Conservation (phyloP, 2,113 vertebrate genomes). For the Muntiacus muntjak region DNA sequence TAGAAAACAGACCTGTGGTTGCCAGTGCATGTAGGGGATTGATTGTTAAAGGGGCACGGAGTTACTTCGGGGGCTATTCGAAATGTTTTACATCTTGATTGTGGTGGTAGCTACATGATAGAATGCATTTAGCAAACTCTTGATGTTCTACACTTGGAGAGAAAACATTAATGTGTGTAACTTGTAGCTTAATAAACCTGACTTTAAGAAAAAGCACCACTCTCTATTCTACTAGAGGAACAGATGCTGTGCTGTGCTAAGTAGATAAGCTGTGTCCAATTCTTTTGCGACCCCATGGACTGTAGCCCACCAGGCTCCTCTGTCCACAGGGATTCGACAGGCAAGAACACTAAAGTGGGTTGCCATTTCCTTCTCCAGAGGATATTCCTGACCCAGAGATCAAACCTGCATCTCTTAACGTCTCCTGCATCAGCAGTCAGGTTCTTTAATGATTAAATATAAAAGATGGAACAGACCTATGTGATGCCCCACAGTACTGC, state of each 20-base stretch:
- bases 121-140: not conserved
- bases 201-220: not conserved
- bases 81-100: constrained; percentile 23
- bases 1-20: not conserved
- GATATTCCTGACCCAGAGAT: too few species aligned
- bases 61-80: not conserved
- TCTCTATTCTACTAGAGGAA: too few species aligned
- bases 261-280: too few species aligned
- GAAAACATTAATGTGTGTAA: not conserved
- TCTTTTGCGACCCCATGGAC: too few species aligned
- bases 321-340: too few species aligned
- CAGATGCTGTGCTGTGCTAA: too few species aligned
- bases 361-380: too few species aligned
- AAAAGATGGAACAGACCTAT: not conserved
- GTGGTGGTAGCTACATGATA: not conserved
- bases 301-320: too few species aligned
- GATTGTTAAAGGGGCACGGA: not conserved
- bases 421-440: too few species aligned
- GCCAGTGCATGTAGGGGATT: not conserved
- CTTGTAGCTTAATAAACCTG: not conserved
- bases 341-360: too few species aligned
- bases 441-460: not conserved
- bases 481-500: not conserved
- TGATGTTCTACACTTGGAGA: not conserved
- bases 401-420: too few species aligned